phyloP scores from a whole-genome alignment of 2,888 invertebrate genomes.

The Caenorhabditis uteleia region DNA sequence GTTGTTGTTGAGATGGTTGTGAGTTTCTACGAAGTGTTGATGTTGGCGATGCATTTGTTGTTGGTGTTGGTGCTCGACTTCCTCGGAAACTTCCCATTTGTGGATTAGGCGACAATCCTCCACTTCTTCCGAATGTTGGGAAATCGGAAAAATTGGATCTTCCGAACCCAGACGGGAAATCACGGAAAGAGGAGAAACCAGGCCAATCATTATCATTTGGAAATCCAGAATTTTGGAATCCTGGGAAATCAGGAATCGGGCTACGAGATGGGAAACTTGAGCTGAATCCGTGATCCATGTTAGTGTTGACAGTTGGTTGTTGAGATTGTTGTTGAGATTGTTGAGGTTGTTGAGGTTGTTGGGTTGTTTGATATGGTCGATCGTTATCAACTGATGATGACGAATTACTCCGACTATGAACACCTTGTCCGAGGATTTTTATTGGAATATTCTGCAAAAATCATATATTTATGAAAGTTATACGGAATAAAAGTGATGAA shows the following conservation, averaged over 20 bases:
- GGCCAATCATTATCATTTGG: constrained; percentile 30
- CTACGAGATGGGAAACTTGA: constrained; percentile 27
- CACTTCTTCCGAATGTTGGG: constrained; percentile 19
- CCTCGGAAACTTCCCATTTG: constrained; percentile 8
- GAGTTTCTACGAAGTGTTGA: constrained; percentile 29
- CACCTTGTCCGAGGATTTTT: constrained; percentile 35
- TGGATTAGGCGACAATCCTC: constrained; percentile 34
- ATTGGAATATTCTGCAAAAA: constrained; percentile 39
- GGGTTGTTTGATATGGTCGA: constrained; percentile 1
- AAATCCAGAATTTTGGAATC: constrained; percentile 15
- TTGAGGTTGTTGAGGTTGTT: constrained; percentile 2
- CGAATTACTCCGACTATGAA: constrained; percentile 35
- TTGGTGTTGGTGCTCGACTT: constrained; percentile 28
- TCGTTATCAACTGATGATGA: constrained; percentile 37
- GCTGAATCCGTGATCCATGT: constrained; percentile 32
- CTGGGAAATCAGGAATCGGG: constrained; percentile 29
- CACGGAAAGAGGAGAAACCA: constrained; percentile 13
- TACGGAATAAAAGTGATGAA: no score
- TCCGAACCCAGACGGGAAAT: constrained; percentile 24
- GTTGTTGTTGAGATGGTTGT: constrained; percentile 15
- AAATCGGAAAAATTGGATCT: constrained; percentile 22
- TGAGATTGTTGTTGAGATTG: constrained; percentile 1
- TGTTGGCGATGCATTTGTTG: constrained; percentile 22
- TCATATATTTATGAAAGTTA: no score
- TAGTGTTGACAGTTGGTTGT: constrained; percentile 17